These are phyloP conservation scores for Odocoileus hemionus DNA, from an alignment of 2,113 vertebrate genomes.

Conservation along the genomic window DNA sequence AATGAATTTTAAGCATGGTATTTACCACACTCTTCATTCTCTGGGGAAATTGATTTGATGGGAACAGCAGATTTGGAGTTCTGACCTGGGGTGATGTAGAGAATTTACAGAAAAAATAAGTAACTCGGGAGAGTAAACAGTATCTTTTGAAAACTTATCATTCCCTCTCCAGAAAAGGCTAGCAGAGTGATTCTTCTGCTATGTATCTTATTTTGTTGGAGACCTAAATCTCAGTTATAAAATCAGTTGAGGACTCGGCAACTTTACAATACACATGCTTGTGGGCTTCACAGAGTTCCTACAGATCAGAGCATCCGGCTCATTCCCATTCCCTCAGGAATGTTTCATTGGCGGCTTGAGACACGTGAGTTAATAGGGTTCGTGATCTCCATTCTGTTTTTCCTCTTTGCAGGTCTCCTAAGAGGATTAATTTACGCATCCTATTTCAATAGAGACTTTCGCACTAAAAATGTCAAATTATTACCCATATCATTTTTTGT, in stretches of 20 bases:
- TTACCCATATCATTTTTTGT: conserved; percentile 32
- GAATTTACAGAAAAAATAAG: conserved; percentile 4
- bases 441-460: conserved; percentile 49
- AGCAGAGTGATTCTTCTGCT: not conserved
- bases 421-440: conserved; percentile 45
- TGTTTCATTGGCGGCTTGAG: conserved; percentile 37
- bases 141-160: conserved; percentile 8
- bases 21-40: not conserved
- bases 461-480: conserved; percentile 31
- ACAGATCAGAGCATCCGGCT: fast-evolving
- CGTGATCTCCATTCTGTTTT: conserved; percentile 17
- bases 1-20: not conserved
- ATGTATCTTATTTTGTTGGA: conserved; percentile 5
- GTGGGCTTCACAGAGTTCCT: not conserved
- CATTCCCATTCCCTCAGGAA: not conserved
- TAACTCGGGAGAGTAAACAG: conserved; percentile 1
- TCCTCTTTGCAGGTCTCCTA: conserved; percentile 23
- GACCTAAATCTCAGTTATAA: conserved; percentile 17
- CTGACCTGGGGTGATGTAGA: not conserved
- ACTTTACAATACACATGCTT: not conserved
- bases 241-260: not conserved
- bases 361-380: conserved; percentile 54
- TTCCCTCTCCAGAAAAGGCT: not conserved
- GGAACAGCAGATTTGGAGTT: conserved; percentile 9
- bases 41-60: conserved; percentile 46